A percentile compares a stretch with the other conserved stretches of the same genome.
Evolutionary conservation across 2,113 vertebrate genomes (phyloP).

Genomic region (Morphnarchus princeps): DNA sequence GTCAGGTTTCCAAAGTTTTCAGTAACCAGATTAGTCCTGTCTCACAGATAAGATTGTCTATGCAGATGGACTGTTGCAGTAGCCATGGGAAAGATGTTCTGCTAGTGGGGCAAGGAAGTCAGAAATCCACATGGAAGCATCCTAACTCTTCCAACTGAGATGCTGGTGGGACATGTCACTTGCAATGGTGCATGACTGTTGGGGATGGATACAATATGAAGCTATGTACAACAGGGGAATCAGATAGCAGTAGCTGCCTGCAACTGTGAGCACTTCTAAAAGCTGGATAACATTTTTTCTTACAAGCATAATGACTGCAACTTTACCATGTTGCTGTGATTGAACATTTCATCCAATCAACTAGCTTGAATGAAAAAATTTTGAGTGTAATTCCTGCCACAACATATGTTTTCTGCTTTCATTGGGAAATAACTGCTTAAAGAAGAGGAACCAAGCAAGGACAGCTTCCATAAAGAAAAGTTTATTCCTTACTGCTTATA

Average conservation of each 20-base stretch:
- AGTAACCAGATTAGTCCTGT: background rate
- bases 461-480: background rate
- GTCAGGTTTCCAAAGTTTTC: background rate
- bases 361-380: background rate
- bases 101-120: background rate
- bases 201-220: background rate
- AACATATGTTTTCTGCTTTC: background rate
- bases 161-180: background rate
- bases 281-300: background rate
- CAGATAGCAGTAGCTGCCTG: background rate
- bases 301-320: background rate
- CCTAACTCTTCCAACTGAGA: background rate
- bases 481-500: background rate
- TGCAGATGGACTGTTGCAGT: background rate
- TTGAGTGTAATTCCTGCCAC: background rate
- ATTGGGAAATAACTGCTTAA: background rate
- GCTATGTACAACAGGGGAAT: accelerated
- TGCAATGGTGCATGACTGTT: background rate
- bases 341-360: background rate
- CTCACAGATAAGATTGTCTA: background rate
- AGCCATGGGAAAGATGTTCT: background rate
- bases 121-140: background rate
- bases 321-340: background rate
- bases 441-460: background rate
- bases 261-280: background rate